Evolutionary conservation across 2,888 invertebrate species (phyloP).

Genomic region (Malthinus flaveolus): DNA sequence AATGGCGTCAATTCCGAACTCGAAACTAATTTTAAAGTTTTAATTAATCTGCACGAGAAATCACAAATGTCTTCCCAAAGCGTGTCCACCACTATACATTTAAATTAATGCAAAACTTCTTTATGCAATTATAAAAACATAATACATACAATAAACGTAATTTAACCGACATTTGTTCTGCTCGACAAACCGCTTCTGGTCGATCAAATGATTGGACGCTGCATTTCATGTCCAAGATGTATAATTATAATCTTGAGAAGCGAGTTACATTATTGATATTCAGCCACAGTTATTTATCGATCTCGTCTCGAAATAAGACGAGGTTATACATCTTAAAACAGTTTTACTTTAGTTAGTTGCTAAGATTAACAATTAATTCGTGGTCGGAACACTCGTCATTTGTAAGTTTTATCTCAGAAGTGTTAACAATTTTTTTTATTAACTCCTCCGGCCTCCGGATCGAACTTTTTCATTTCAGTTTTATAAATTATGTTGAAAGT

Average conservation of each 20-base stretch:
- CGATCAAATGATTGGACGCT: constrained; percentile 17
- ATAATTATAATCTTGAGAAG: constrained; percentile 18
- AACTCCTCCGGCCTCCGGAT: not conserved
- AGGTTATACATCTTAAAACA: not conserved
- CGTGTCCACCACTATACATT: too few relatives aligned
- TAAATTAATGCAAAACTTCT: too few relatives aligned
- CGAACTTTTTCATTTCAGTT: not conserved
- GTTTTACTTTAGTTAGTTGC: not conserved
- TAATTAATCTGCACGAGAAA: too few relatives aligned
- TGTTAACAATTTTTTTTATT: not conserved
- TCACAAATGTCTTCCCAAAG: too few relatives aligned
- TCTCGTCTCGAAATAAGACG: constrained; percentile 10
- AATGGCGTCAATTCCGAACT: too few relatives aligned
- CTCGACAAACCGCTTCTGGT: constrained; percentile 24
- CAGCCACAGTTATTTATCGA: constrained; percentile 17
- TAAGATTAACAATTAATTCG: not conserved
- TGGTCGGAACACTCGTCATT: too few relatives aligned
- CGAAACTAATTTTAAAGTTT: too few relatives aligned
- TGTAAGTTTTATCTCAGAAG: not conserved
- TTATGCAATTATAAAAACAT: too few relatives aligned
- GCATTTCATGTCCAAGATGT: constrained; percentile 19
- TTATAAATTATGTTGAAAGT: not conserved
- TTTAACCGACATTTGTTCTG: constrained; percentile 14
- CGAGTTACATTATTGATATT: constrained; percentile 7
- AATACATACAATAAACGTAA: not conserved